A percentile compares a stretch with the other conserved stretches of the same genome.
Conservation (phyloP, 2,797 vertebrate species). For the Falco cherrug region DNA sequence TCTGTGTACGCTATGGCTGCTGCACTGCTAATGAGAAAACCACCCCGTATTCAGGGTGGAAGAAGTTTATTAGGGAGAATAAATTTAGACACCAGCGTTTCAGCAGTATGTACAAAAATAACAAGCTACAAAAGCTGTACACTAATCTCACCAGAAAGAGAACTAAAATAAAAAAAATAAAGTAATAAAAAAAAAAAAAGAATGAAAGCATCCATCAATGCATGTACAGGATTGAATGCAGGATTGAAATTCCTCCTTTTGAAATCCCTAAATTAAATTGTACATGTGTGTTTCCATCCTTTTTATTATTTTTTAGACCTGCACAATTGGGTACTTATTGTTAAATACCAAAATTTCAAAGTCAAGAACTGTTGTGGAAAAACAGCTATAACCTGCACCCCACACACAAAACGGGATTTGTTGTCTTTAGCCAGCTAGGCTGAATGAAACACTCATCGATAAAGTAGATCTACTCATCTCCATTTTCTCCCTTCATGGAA, state of each 20-base stretch:
- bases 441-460: neutral
- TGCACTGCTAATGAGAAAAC: neutral
- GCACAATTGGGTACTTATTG: neutral
- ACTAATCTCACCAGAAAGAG: neutral
- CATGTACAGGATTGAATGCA: neutral
- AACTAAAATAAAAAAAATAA: neutral
- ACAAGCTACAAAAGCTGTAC: neutral
- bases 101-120: neutral
- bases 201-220: neutral
- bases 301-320: neutral
- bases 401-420: neutral
- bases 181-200: neutral
- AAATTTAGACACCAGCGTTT: neutral
- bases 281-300: neutral
- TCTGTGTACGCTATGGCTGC: accelerated
- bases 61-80: neutral
- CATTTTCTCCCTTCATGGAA: neutral
- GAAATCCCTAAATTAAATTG: neutral
- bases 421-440: neutral
- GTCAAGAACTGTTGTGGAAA: neutral
- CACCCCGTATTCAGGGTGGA: accelerated
- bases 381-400: neutral
- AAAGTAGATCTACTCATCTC: neutral
- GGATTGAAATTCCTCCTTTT: neutral
- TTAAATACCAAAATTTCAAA: neutral